Evolutionary conservation across 1,140 invertebrate species (phyloP), one percentile per base, ranked within the genome.

Genomic region (Araneus ventricosus): DNA sequence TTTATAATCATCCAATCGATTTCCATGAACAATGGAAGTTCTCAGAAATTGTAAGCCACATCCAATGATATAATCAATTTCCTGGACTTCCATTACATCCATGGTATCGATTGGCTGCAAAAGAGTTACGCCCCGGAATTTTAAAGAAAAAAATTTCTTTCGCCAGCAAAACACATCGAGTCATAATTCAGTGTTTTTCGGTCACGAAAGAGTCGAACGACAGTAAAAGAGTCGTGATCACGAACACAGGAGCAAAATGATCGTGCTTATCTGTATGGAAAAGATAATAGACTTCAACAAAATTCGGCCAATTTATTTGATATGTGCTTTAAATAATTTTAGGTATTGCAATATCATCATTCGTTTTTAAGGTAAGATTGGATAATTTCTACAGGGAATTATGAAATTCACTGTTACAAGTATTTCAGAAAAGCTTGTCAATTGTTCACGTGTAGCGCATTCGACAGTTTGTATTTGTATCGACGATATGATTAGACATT

Each of bases 21-120:
- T 75, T 30, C 30, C 27, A 34, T 67, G 7, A 67, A n/a, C 24
- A 67, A 67, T n/a, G 61, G 17, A 17, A 30, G 27, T 75, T 75
- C 67, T 30, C 17, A 17, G 30, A 17, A 34, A 75, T 75, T 30
- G 27, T 75, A 75, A 67, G 27, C 30, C 30, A 34, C 67, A 75
- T 75, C 30, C 30, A 67, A 67, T 67, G 61, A 67, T 67, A 75
- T 75, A 34, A 34, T 30, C 67, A 75, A 75, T 75, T 75, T 75
- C 67, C 30, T 75, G 5, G 30, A 75, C 67, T 75, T 75, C 17
- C 67, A 75, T 75, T 75, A 20, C 30, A 75, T 75, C 14, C 17
- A 17, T 37, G 34, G 4, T 75, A 34, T 75, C 30, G 27, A 75
- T 34, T 75, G 27, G 14, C 8, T 20, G 14, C 17, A 75, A 75